Conservation (phyloP, 2,888 invertebrate species). For the Zhuqinia jingwanae region DNA sequence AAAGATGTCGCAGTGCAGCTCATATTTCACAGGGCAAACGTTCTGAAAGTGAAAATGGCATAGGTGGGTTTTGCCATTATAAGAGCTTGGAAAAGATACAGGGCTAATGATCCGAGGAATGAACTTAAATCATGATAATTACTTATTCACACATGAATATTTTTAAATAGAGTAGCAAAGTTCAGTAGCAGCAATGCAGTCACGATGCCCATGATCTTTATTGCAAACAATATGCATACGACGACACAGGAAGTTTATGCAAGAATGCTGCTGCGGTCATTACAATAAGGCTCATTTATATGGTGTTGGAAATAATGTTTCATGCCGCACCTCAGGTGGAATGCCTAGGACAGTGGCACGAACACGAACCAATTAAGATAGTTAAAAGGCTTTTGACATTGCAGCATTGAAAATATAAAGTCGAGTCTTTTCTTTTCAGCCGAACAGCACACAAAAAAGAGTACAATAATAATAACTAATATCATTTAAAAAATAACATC, state of each 20-base stretch:
- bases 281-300: too few species aligned
- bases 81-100: background rate
- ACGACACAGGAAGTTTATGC: constrained; percentile 56
- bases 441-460: too few species aligned
- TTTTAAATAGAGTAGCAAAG: background rate
- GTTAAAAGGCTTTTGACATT: too few species aligned
- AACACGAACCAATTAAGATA: background rate
- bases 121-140: constrained; percentile 15
- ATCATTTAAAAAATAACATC: too few species aligned
- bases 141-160: constrained; percentile 1
- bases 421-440: too few species aligned
- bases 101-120: background rate
- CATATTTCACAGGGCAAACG: background rate
- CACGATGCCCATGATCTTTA: constrained; percentile 30
- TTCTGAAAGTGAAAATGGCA: constrained; percentile 2
- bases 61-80: too few species aligned
- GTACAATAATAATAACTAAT: too few species aligned
- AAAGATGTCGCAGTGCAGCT: background rate
- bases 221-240: background rate
- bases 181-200: background rate
- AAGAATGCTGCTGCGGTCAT: constrained; percentile 18
- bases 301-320: background rate
- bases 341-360: background rate
- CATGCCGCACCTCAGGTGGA: background rate
- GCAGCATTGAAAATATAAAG: too few species aligned